These are phyloP conservation scores for Synanthedon myopaeformis DNA, from an alignment of 2,888 invertebrate genomes.

Conservation along the genomic window DNA sequence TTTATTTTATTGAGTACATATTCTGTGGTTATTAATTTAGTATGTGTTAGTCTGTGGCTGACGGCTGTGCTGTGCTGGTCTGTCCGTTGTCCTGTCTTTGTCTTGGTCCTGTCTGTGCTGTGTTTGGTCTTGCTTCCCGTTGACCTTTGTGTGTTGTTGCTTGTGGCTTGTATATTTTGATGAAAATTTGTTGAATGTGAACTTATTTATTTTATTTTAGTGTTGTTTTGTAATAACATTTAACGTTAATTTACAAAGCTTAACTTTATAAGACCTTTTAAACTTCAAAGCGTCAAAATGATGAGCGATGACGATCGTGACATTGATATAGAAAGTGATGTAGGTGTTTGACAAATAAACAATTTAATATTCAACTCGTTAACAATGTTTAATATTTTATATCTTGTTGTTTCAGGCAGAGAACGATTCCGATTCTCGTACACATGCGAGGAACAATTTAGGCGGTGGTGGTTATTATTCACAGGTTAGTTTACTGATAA, in stretches of 20 bases:
- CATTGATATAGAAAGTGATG: constrained; percentile 95
- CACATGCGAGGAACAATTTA: constrained; percentile 73
- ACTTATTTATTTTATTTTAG: constrained; percentile 10
- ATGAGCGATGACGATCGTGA: constrained; percentile 97
- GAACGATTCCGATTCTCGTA: constrained; percentile 81
- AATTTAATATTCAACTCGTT: constrained; percentile 21
- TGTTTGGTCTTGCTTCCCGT: not conserved
- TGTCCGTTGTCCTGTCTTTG: too few relatives aligned
- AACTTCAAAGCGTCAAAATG: constrained; percentile 25
- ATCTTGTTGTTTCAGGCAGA: constrained; percentile 74
- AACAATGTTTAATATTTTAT: constrained; percentile 14
- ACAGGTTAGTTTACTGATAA: constrained; percentile 66
- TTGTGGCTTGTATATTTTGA: not conserved
- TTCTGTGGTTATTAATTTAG: too few relatives aligned
- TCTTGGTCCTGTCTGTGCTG: too few relatives aligned
- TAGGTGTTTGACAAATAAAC: constrained; percentile 65
- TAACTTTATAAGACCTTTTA: too few relatives aligned
- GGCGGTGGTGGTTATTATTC: constrained; percentile 79
- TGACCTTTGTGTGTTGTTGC: too few relatives aligned
- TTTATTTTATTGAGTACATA: too few relatives aligned
- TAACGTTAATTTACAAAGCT: too few relatives aligned
- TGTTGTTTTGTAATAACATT: constrained; percentile 1
- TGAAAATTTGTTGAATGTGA: constrained; percentile 21
- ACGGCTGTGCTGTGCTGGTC: too few relatives aligned
- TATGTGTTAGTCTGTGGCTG: too few relatives aligned